These are phyloP conservation scores for Amazona vittata DNA, from an alignment of 2,113 vertebrate genomes.

Conservation along the genomic window DNA sequence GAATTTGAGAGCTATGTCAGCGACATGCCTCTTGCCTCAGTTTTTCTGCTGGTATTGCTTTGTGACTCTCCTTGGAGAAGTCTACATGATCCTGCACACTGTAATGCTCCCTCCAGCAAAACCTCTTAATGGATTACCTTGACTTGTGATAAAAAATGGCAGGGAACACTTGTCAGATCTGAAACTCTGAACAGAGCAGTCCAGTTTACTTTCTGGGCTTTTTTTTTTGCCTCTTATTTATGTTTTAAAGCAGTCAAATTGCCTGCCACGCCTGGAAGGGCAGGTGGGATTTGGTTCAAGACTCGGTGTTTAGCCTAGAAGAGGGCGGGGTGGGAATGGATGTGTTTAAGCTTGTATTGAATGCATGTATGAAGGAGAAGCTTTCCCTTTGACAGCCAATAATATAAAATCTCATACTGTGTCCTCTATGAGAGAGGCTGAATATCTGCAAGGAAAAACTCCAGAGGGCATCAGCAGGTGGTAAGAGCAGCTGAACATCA, in stretches of 20 bases:
- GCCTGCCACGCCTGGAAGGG: neutral
- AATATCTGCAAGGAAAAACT: neutral
- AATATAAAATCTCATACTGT: neutral
- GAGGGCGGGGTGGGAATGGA: neutral
- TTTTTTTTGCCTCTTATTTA: neutral
- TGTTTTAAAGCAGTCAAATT: neutral
- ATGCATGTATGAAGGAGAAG: neutral
- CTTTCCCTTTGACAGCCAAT: fast-evolving
- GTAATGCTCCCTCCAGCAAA: slow-evolving; percentile 34
- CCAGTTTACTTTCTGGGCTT: neutral
- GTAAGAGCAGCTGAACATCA: neutral
- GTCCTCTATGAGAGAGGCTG: neutral
- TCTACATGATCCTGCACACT: neutral
- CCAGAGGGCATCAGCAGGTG: neutral
- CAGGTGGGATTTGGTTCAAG: neutral
- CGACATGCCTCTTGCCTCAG: neutral
- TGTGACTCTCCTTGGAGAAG: neutral
- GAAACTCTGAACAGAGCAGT: neutral
- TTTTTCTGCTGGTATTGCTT: neutral
- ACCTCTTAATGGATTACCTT: slow-evolving; percentile 50
- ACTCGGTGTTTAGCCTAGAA: neutral
- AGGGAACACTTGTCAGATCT: neutral
- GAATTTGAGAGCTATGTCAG: neutral
- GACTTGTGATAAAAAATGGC: slow-evolving; percentile 28
- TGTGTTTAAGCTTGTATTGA: neutral